Evolutionary conservation across 2,888 invertebrate species (phyloP), one percentile per base, ranked within the genome.

Genomic region (Cheiracanthium punctorium): DNA sequence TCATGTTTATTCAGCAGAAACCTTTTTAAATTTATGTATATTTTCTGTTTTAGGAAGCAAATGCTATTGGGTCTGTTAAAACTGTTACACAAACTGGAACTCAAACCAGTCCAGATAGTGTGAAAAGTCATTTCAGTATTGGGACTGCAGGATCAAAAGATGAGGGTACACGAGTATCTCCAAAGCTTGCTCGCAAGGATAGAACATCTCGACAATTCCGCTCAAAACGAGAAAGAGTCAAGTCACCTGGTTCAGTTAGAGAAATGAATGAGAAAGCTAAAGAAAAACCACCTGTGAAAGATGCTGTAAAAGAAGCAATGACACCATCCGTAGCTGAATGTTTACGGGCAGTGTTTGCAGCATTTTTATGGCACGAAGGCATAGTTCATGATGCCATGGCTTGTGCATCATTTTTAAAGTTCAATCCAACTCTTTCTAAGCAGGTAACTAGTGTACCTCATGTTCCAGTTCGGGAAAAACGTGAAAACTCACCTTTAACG

Each of bases 311-410:
- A 91, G 94, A 95, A 89, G 98, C 98, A 0, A 94, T 97, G 91
- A 96, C 97, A 89, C 97, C 98, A 0, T 96, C 97, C 0, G 95
- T 97, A 76, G 97, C 97, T 0, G 97, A 98, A 91, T 96, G 97
- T 89, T 92, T 98, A 29, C 93, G 99, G n/a, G 96, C 98, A 0
- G 96, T 98, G 5, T 99, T 99, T 92, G 98, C 98, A 0, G 97
- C 98, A 0, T 95, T 98, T 90, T 93, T 99, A 0, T 99, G 98
- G 98, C 98, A 99, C 91, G 98, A 98, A 93, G 96, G 98, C 17
- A 95, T 98, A 70, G 98, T 98, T 0, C 98, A 98, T 91, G 98
- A 99, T 91, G 98, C 98, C 7, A 98, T 99, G 95, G 98, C 98
- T 0, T 98, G 98, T 91, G 97, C 98, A 0, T 97, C 98, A 0